Percentiles rank a stretch among this genome's conserved stretches.
Conservation (phyloP, 1,140 invertebrate genomes). For the Pygmarrhopalites habei region DNA sequence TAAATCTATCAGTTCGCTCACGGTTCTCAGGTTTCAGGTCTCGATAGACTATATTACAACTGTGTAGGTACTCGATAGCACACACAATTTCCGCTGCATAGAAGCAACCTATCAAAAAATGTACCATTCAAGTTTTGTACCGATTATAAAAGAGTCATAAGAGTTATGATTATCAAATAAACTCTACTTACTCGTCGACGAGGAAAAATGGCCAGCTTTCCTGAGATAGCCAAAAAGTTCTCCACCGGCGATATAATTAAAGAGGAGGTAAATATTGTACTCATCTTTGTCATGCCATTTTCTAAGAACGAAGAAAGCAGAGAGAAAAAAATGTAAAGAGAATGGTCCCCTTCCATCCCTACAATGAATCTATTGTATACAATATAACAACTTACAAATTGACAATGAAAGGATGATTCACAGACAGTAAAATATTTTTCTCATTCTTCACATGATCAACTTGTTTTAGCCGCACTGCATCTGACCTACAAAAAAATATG, state of each 20-base stretch:
- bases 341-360: too few species aligned
- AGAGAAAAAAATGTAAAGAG: not conserved
- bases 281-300: constrained; percentile 83
- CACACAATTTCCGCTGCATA: constrained; percentile 90
- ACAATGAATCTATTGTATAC: too few species aligned
- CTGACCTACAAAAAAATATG: too few species aligned
- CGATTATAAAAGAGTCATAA: not conserved
- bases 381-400: constrained; percentile 76
- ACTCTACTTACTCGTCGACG: constrained; percentile 58
- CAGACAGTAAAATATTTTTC: constrained; percentile 68
- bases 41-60: constrained; percentile 73
- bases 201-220: constrained; percentile 79
- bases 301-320: constrained; percentile 50
- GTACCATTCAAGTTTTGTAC: not conserved
- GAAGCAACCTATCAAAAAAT: constrained; percentile 60
- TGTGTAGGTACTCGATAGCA: constrained; percentile 88
- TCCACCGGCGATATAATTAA: constrained; percentile 90
- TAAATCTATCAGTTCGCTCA: too few species aligned
- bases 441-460: constrained; percentile 93
- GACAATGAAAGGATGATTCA: constrained; percentile 88
- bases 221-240: constrained; percentile 92
- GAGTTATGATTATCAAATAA: not conserved
- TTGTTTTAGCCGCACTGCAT: constrained; percentile 86
- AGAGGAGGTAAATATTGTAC: constrained; percentile 84
- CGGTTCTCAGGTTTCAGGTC: constrained; percentile 73